Percentiles rank a stretch among this genome's conserved stretches.
Evolutionary conservation across 2,113 vertebrate genomes (phyloP).

Genomic region (Rhodinocichla rosea): DNA sequence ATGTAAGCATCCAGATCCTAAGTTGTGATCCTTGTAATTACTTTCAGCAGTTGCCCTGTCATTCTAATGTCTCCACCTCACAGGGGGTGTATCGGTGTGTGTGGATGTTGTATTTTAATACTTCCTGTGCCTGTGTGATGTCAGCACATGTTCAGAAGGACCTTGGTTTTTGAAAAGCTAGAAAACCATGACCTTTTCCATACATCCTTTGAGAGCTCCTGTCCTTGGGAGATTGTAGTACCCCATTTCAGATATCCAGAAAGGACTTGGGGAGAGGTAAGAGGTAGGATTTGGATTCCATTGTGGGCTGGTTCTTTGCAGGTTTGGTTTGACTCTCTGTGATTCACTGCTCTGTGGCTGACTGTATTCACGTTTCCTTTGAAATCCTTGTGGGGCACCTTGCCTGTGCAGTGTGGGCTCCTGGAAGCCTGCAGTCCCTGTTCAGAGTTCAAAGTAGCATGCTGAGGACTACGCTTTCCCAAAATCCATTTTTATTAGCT

Average conservation of each 20-base stretch:
- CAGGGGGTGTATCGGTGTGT: background rate
- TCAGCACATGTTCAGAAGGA: background rate
- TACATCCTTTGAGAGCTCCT: background rate
- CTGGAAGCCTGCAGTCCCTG: background rate
- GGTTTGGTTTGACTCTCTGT: background rate
- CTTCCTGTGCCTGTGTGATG: background rate
- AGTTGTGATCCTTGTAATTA: background rate
- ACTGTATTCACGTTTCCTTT: background rate
- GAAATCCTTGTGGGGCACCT: background rate
- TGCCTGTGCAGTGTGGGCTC: background rate
- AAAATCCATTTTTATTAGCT: background rate
- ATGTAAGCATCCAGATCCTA: background rate
- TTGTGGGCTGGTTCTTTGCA: background rate
- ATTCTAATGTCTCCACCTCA: background rate
- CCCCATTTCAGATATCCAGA: background rate
- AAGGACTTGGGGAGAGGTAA: background rate
- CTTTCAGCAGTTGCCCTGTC: background rate
- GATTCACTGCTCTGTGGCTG: background rate
- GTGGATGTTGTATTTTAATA: background rate
- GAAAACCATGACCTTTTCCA: background rate
- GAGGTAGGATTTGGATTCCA: background rate
- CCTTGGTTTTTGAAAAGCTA: background rate
- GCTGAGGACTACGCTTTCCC: background rate
- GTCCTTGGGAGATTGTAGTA: background rate
- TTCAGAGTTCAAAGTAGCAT: background rate